Base-by-base conservation (phyloP, 2,888 invertebrate species). In the Trimorus sp. region DNA sequence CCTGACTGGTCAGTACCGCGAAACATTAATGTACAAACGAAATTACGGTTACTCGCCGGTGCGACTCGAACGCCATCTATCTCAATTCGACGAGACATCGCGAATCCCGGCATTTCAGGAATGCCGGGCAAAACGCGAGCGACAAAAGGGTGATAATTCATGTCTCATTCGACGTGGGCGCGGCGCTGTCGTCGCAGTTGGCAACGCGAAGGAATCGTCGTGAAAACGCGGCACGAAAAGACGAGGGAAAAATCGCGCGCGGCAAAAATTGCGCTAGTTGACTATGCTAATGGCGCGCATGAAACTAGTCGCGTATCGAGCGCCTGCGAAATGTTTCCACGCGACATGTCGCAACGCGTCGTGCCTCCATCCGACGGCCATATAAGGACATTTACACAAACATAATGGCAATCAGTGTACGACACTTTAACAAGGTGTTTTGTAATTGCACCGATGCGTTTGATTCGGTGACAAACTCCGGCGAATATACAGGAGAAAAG, bases 311-410 rank as follows among this genome's bases (percentile, higher is more conserved):
- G 77, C 76, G 48, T 48, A 48, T n/a, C 48, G 48, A 48, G 7
- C n/a, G 9, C 16, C 53, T 16, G 53, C 26, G 12, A 51, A 11
- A 40, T 45, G 69, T 62, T 76, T 76, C 69, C 76, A 76, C 71
- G 71, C 78, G 65, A 71, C 71, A 59, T 78, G 71, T 78, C 78
- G 65, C 71, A 78, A 78, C 59, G 45, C 65, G 70, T 78, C 66
- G 65, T 65, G 53, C 62, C 78, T 71, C 78, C 71, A 70, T 77
- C 63, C 65, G 65, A 53, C 66, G 53, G n/a, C 71, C 71, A 48
- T 78, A 78, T 78, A 78, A 71, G 71, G 78, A 78, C 71, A 71
- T 78, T 78, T 71, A 40, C 65, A 66, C 78, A 59, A 78, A 71
- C 78, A 53, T 70, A 48, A 65, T 65, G 54, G 16, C 70, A 58